A percentile compares a stretch with the other conserved stretches of the same genome.
phyloP scores from a whole-genome alignment of 2,888 invertebrate genomes.

The Ophion slaviceki region DNA sequence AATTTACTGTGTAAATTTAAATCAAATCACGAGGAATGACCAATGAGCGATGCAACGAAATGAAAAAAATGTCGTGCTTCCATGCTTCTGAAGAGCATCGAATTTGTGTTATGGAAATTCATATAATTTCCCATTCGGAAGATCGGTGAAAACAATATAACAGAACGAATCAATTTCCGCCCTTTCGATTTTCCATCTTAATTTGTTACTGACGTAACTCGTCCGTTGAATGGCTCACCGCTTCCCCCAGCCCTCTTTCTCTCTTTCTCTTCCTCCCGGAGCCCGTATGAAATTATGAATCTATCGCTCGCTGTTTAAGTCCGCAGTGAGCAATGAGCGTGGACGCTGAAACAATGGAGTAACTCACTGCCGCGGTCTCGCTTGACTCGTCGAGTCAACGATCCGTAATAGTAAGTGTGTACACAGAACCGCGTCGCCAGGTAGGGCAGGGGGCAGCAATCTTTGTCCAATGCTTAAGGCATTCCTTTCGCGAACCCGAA shows the following conservation, averaged over 20 bases:
- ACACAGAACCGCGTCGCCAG: constrained; percentile 5
- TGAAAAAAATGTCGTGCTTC: too few species aligned
- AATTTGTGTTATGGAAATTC: constrained; percentile 1
- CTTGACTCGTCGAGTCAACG: constrained; percentile 73
- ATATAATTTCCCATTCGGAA: constrained; percentile 3
- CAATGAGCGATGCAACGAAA: too few species aligned
- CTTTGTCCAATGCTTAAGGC: background rate
- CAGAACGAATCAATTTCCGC: constrained; percentile 47
- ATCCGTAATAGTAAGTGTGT: constrained; percentile 69
- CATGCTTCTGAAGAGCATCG: too few species aligned
- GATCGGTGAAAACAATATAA: constrained; percentile 13
- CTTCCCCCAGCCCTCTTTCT: background rate
- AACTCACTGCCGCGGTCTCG: constrained; percentile 66
- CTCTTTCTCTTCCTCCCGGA: background rate
- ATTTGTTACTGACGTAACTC: constrained; percentile 46
- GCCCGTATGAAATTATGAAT: constrained; percentile 14
- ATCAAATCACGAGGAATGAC: too few species aligned
- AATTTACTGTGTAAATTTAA: too few species aligned
- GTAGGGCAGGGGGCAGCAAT: background rate
- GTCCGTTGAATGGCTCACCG: background rate
- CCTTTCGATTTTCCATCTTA: constrained; percentile 56
- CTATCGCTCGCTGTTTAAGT: constrained; percentile 38
- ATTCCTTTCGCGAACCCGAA: too few species aligned
- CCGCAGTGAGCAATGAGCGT: constrained; percentile 58
- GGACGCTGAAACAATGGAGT: constrained; percentile 71